Evolutionary conservation across 1,140 invertebrate species (phyloP).

Genomic region (Drosophila lowei): DNA sequence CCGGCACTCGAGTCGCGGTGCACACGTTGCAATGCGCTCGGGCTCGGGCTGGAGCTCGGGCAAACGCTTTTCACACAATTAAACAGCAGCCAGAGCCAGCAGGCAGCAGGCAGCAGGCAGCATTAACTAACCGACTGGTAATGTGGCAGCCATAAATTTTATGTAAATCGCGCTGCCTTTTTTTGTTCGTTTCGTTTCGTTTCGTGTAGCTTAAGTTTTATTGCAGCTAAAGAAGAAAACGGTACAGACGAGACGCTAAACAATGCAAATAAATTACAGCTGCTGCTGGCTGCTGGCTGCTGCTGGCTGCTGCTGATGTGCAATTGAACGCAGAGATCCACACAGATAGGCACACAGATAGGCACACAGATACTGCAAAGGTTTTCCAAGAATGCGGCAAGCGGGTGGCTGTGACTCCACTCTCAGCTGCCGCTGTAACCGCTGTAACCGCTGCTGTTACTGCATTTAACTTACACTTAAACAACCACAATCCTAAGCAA

Average conservation of each 20-base stretch:
- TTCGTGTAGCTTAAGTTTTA: conserved; percentile 26
- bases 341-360: conserved; percentile 17
- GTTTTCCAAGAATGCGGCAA: conserved; percentile 71
- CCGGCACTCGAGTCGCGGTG: conserved; percentile 40
- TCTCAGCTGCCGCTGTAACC: conserved; percentile 28
- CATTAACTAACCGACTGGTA: conserved; percentile 78
- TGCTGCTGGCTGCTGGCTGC: conserved; percentile 7
- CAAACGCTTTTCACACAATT: conserved; percentile 74
- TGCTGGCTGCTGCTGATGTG: conserved; percentile 54
- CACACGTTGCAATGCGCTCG: conserved; percentile 32
- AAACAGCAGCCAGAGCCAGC: conserved; percentile 53
- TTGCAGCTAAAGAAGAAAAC: conserved; percentile 63
- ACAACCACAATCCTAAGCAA: conserved; percentile 30
- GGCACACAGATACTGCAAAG: conserved; percentile 14
- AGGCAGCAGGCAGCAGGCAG: conserved; percentile 48
- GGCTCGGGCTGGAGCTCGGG: background rate
- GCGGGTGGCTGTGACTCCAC: conserved; percentile 46
- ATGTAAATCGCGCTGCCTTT: conserved; percentile 73
- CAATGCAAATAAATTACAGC: conserved; percentile 79
- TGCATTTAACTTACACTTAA: conserved; percentile 23
- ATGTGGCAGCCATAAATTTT: conserved; percentile 81
- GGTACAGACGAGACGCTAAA: conserved; percentile 56
- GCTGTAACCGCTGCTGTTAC: conserved; percentile 4
- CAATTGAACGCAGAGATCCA: conserved; percentile 56
- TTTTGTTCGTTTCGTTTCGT: conserved; percentile 13